These are phyloP conservation scores for Bedellia somnulentella DNA, from an alignment of 2,888 invertebrate genomes.

Conservation along the genomic window DNA sequence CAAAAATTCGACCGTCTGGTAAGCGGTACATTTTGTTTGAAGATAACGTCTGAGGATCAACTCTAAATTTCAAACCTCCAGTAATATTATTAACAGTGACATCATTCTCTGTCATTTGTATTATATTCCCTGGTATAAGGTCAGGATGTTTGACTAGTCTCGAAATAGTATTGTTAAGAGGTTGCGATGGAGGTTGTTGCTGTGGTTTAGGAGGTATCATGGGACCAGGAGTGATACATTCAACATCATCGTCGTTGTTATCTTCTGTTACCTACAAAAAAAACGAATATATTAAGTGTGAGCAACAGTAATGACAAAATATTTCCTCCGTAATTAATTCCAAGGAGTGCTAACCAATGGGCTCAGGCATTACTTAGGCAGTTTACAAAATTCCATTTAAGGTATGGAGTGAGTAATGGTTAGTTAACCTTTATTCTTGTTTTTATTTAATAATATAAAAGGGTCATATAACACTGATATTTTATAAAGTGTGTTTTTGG, in stretches of 20 bases:
- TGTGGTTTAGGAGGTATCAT: slow-evolving; percentile 19
- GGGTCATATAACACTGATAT: too few species aligned
- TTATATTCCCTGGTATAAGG: slow-evolving; percentile 31
- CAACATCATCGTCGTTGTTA: slow-evolving; percentile 43
- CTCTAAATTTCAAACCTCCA: slow-evolving; percentile 50
- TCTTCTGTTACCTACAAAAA: slow-evolving; percentile 41
- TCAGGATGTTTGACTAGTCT: slow-evolving; percentile 17
- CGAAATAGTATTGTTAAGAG: slow-evolving; percentile 8
- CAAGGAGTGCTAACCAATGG: too few species aligned
- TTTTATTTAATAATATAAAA: too few species aligned
- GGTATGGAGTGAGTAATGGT: too few species aligned
- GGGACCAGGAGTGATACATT: slow-evolving; percentile 47
- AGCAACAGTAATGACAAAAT: too few species aligned
- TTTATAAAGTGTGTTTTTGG: too few species aligned
- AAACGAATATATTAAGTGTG: neutral
- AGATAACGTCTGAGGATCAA: slow-evolving; percentile 52
- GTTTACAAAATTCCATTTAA: too few species aligned
- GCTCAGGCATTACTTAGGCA: too few species aligned
- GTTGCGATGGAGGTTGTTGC: neutral
- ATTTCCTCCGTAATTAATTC: too few species aligned
- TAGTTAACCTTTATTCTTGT: too few species aligned
- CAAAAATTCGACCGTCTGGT: slow-evolving; percentile 52
- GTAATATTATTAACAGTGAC: slow-evolving; percentile 49
- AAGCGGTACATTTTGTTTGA: slow-evolving; percentile 55
- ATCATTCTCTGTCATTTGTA: slow-evolving; percentile 55